These are phyloP conservation scores for Crocidura indochinensis DNA, from an alignment of 2,797 vertebrate genomes.

Conservation along the genomic window DNA sequence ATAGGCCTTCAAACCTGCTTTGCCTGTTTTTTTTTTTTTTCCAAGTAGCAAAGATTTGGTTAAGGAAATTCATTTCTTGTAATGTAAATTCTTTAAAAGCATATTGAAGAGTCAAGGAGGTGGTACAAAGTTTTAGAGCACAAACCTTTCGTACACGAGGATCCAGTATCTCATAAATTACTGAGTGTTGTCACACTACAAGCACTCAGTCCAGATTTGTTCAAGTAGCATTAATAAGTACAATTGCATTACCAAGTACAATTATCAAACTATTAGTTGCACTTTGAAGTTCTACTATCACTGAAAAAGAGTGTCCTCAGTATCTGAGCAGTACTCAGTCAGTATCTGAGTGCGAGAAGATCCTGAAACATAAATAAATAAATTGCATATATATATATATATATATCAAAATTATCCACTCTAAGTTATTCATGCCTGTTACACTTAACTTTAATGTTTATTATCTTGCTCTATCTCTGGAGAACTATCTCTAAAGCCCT, in stretches of 20 bases:
- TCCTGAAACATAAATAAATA: neutral
- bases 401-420: slow-evolving; percentile 45
- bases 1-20: neutral
- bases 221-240: no score
- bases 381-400: neutral
- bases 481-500: neutral
- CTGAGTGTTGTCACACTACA: no score
- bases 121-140: no score
- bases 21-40: slow-evolving; percentile 3
- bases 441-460: neutral
- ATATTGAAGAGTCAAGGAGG: neutral
- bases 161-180: no score
- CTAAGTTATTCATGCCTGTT: neutral
- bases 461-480: neutral
- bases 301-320: no score
- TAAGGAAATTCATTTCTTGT: neutral
- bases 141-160: no score
- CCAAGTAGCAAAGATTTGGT: slow-evolving; percentile 14
- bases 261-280: no score
- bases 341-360: no score
- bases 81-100: neutral
- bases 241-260: no score
- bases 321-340: no score
- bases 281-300: no score
- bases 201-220: no score